These are phyloP conservation scores for Drosophila pegasa DNA, from an alignment of 2,888 invertebrate genomes.

Conservation along the genomic window DNA sequence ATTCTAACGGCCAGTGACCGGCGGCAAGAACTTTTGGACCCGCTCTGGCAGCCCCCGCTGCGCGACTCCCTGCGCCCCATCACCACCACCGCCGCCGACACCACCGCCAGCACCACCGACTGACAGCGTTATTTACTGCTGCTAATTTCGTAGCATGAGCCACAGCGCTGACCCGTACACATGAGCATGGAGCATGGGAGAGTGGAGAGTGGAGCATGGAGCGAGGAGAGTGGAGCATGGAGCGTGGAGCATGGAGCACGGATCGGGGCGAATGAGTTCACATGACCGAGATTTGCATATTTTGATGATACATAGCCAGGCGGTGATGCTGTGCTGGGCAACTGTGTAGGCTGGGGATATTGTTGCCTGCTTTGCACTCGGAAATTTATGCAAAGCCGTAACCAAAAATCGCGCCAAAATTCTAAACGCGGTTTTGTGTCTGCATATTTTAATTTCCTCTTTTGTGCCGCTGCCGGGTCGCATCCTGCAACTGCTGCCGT, in stretches of 20 bases:
- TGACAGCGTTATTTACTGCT: constrained; percentile 69
- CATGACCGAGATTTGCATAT: constrained; percentile 71
- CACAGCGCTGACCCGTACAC: constrained; percentile 36
- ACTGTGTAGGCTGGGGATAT: constrained; percentile 26
- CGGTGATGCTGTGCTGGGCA: constrained; percentile 23
- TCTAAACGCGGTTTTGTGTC: constrained; percentile 77
- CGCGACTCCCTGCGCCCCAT: constrained; percentile 17
- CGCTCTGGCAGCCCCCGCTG: neutral
- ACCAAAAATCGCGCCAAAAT: constrained; percentile 76
- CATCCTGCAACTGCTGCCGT: constrained; percentile 61
- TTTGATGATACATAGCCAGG: constrained; percentile 73
- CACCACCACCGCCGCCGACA: no score
- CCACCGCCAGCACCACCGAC: constrained; percentile 20
- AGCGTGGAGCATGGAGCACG: neutral
- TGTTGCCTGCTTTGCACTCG: constrained; percentile 34
- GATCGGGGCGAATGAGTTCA: constrained; percentile 26
- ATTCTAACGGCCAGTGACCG: constrained; percentile 52
- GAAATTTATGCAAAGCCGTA: constrained; percentile 74
- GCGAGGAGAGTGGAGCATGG: constrained; percentile 4
- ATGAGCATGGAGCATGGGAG: neutral
- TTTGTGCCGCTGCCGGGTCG: constrained; percentile 60
- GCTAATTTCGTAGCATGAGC: constrained; percentile 47
- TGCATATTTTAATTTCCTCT: constrained; percentile 83
- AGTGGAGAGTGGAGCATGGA: neutral
- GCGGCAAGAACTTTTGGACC: constrained; percentile 64